phyloP scores from a whole-genome alignment of 2,113 vertebrate species.

The Muscicapa adusta region DNA sequence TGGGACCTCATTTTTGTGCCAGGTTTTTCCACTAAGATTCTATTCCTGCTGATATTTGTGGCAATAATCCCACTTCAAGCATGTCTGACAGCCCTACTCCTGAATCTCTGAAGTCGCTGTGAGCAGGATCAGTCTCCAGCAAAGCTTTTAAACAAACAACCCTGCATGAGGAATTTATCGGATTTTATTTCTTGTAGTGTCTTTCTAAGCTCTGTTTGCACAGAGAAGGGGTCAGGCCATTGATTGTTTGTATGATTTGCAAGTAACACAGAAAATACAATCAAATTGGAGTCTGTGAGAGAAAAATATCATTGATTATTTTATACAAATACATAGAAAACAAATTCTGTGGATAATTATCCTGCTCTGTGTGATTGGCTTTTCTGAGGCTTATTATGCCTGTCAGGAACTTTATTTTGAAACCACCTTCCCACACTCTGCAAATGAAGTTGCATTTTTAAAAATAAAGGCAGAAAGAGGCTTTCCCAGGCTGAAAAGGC shows the following conservation, averaged over 20 bases:
- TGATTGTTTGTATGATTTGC: conserved; percentile 71
- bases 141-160: conserved; percentile 59
- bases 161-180: conserved; percentile 46
- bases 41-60: background rate
- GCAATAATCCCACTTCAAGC: background rate
- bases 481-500: background rate
- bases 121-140: background rate
- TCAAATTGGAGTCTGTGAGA: conserved; percentile 39
- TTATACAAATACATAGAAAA: conserved; percentile 67
- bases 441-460: background rate
- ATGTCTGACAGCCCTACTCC: background rate
- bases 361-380: conserved; percentile 39
- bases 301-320: conserved; percentile 71
- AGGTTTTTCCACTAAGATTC: background rate
- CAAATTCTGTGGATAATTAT: conserved; percentile 62
- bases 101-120: background rate
- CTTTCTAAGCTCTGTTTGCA: conserved; percentile 63
- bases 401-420: conserved; percentile 43
- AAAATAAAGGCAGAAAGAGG: background rate
- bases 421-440: conserved; percentile 21
- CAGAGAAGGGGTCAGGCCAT: conserved; percentile 68
- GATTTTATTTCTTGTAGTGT: conserved; percentile 52
- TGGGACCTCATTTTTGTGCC: background rate
- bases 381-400: conserved; percentile 30
- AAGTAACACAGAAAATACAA: conserved; percentile 63